Evolutionary conservation across 2,797 vertebrate genomes (phyloP).

Genomic region (Tiaroga cobitis): DNA sequence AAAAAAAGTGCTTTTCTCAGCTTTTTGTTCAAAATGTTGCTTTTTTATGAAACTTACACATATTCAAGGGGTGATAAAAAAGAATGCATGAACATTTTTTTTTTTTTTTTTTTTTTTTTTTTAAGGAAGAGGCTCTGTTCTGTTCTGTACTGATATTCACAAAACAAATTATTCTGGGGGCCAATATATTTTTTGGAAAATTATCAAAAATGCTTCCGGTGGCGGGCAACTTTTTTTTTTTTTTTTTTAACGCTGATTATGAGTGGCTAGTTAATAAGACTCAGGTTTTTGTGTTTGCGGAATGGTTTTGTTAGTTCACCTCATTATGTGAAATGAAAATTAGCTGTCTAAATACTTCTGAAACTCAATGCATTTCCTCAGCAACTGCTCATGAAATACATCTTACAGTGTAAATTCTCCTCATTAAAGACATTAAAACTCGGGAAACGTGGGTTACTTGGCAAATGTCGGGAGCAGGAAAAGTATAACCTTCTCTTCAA

Average conservation of each 20-base stretch:
- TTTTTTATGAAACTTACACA: neutral
- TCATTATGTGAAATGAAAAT: neutral
- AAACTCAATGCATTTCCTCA: neutral
- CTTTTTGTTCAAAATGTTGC: neutral
- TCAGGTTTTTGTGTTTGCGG: neutral
- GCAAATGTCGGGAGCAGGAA: conserved; percentile 9
- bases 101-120: no score
- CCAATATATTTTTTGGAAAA: neutral
- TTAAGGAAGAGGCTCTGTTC: no score
- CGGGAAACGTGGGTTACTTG: conserved; percentile 9
- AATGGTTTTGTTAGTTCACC: neutral
- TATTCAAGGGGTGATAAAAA: neutral
- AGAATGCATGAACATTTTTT: neutral
- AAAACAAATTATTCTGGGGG: neutral
- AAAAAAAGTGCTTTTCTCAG: neutral
- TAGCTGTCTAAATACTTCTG: conserved; percentile 7
- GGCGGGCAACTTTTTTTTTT: neutral
- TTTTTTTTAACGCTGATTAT: neutral
- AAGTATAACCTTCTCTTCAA: conserved; percentile 30
- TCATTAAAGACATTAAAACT: conserved; percentile 41
- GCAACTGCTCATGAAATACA: conserved; percentile 4
- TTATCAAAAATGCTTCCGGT: neutral
- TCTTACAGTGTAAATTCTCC: conserved; percentile 11
- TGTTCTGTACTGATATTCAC: no score
- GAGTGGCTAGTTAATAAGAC: neutral